Evolutionary conservation across 2,113 vertebrate species (phyloP).

Genomic region (Triplophysa siluroides): DNA sequence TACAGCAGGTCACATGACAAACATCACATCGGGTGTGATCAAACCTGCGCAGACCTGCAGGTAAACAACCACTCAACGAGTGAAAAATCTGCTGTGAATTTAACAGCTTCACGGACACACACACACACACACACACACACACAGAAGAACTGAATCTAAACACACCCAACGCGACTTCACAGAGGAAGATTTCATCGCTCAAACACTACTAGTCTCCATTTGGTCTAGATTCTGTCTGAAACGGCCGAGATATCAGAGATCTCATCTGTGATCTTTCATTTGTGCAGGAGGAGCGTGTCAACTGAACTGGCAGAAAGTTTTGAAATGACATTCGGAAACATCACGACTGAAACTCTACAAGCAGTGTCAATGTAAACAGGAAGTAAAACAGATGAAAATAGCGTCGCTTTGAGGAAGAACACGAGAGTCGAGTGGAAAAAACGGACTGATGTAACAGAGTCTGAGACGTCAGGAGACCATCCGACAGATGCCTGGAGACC

Average conservation of each 20-base stretch:
- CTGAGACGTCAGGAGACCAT: no score
- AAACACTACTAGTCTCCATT: no score
- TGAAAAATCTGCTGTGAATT: not conserved
- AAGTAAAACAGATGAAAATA: conserved; percentile 57
- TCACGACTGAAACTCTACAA: conserved; percentile 29
- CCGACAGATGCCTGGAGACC: no score
- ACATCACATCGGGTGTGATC: not conserved
- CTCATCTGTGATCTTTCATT: no score
- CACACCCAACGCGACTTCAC: no score
- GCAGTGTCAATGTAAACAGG: conserved; percentile 58
- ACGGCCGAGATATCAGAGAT: no score
- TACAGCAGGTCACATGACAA: not conserved
- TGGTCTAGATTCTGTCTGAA: no score
- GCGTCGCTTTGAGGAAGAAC: conserved; percentile 50
- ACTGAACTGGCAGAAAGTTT: not conserved
- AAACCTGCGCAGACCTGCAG: conserved; percentile 6
- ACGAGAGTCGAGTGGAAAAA: conserved; percentile 10
- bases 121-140: no score
- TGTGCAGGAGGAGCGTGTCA: no score
- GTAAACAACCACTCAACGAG: no score
- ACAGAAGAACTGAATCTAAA: no score
- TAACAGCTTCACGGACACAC: not conserved
- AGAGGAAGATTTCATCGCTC: no score
- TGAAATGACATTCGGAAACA: conserved; percentile 10
- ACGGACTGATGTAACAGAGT: not conserved